phyloP scores from a whole-genome alignment of 2,888 invertebrate species.

The Bellardia bayeri region DNA sequence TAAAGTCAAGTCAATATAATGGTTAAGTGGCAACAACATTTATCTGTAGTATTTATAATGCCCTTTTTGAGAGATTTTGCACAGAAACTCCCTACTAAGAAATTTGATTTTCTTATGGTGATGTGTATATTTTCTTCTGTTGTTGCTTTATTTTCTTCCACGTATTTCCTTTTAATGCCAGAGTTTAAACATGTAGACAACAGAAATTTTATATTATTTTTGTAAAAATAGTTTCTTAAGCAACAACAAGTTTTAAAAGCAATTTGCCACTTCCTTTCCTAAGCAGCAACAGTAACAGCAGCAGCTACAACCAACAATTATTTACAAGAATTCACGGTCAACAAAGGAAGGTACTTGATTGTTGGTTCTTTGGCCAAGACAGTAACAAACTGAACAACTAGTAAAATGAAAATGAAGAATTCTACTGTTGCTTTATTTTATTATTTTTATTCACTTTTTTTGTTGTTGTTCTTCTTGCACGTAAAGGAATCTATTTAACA shows the following conservation, averaged over 20 bases:
- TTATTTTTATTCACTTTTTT: not conserved
- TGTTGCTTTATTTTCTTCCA: conserved; percentile 21
- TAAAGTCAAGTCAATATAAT: conserved; percentile 66
- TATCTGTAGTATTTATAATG: conserved; percentile 54
- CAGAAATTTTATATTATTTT: conserved; percentile 43
- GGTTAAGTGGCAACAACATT: conserved; percentile 56
- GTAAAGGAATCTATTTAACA: conserved; percentile 64
- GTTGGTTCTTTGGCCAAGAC: conserved; percentile 44
- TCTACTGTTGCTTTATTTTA: conserved; percentile 19
- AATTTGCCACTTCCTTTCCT: conserved; percentile 75
- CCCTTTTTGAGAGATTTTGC: conserved; percentile 65
- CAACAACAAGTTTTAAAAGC: conserved; percentile 62
- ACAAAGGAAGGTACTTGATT: conserved; percentile 58
- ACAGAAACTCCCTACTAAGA: conserved; percentile 65
- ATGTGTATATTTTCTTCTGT: conserved; percentile 1
- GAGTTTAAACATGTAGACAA: conserved; percentile 50
- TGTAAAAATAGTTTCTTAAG: conserved; percentile 36
- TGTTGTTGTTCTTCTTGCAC: conserved; percentile 1
- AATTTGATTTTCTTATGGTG: conserved; percentile 61
- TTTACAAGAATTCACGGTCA: conserved; percentile 75
- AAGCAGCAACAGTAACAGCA: conserved; percentile 49
- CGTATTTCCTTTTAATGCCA: conserved; percentile 65
- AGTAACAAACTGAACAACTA: conserved; percentile 7
- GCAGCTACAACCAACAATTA: conserved; percentile 64
- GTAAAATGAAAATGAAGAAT: conserved; percentile 67